Evolutionary conservation across 2,888 invertebrate species (phyloP), one percentile per base, ranked within the genome.

Genomic region (Plebejus anna): DNA sequence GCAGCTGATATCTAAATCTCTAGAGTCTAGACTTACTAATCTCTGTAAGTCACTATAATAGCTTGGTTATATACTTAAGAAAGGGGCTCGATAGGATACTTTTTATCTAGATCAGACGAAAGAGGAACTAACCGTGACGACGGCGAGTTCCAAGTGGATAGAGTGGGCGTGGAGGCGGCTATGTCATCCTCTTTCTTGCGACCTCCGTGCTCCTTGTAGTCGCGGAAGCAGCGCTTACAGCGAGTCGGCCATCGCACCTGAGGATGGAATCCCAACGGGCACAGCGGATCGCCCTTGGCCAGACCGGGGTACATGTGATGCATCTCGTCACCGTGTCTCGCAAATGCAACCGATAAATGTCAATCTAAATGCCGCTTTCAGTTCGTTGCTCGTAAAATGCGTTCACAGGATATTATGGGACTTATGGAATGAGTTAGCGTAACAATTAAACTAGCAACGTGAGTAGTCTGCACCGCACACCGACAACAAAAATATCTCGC

Each of bases 171-270:
- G 78, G 97, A 97, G 70, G 96, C 95, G 73, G 97, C 96, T 83
- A 89, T 94, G 80, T 96, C 94, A 77, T 96, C 96, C 78, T 96
- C 96, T 80, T 96, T 96, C 86, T 96, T 95, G 83, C 96, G 96
- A 66, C 96, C 96, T 77, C 97, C 97, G 90, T 98, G 98, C 86
- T 98, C 98, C 92, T 98, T 98, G 92, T 98, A 98, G 89, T 98
- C 98, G 83, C 97, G 96, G 95, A 98, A 98, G 90, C 98, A 98
- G 83, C 98, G 95, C 92, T 98, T 98, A 94, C 98, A 98, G 85
- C 98, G 95, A 78, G 98, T 98, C 75, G 98, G 98, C 97, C 98
- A 98, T 85, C 98, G 96, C 83, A 98, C 97, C 94, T 98, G 98
- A 78, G 98, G 98, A 94, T 98, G 98, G 91, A 98, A 98, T 72